Evolutionary conservation across 1,140 invertebrate genomes (phyloP).

Genomic region (Microplitis demolitor): DNA sequence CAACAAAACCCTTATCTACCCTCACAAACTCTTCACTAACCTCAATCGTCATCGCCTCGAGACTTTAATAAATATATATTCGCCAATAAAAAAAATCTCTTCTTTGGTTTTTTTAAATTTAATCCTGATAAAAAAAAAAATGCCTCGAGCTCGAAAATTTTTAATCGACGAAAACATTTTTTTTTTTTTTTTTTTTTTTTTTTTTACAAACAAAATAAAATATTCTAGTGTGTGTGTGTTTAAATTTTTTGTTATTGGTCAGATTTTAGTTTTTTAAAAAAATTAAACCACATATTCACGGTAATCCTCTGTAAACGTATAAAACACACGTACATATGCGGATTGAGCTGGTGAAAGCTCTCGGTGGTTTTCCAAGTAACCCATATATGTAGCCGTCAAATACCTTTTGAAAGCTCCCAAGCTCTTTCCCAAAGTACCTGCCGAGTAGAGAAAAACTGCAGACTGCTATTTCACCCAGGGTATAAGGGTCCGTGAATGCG

Average conservation of each 20-base stretch:
- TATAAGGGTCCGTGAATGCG: not conserved
- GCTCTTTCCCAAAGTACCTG: not conserved
- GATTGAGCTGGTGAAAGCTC: slow-evolving; percentile 19
- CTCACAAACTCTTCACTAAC: not conserved
- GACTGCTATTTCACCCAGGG: not conserved
- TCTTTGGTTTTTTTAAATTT: too few relatives aligned
- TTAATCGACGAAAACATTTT: too few relatives aligned
- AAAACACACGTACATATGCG: slow-evolving; percentile 8
- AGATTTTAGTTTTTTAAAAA: too few relatives aligned
- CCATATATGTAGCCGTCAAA: slow-evolving; percentile 12
- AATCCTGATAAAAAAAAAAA: too few relatives aligned
- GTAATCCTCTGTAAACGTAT: slow-evolving; percentile 21
- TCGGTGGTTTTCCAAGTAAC: slow-evolving; percentile 21
- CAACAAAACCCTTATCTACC: not conserved
- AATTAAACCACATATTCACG: too few relatives aligned
- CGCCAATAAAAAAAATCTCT: too few relatives aligned
- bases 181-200: too few relatives aligned
- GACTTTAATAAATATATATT: too few relatives aligned
- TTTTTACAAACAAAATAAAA: not conserved
- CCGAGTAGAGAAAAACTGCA: not conserved
- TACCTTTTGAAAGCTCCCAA: slow-evolving; percentile 2
- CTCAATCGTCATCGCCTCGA: not conserved
- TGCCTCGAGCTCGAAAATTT: too few relatives aligned
- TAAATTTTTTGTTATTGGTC: not conserved
- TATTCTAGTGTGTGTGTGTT: not conserved